Evolutionary conservation across 2,797 vertebrate species (phyloP), one percentile per base, ranked within the genome.

Genomic region (Eurystomus glaucurus): DNA sequence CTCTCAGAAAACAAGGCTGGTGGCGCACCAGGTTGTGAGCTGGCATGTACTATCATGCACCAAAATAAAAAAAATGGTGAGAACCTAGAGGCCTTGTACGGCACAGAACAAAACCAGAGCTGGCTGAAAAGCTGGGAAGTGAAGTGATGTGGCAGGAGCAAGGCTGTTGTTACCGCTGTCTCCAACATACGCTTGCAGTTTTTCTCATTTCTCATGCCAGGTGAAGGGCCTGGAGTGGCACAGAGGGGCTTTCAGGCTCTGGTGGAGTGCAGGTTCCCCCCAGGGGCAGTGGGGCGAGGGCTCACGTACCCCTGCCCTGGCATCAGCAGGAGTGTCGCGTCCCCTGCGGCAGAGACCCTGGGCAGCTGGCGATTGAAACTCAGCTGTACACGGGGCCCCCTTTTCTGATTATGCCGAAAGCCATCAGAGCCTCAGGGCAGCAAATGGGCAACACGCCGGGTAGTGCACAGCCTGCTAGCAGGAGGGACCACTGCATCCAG

Each of bases 281-380:
- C 13, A 2, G 6, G 55, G 31, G 64, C 61, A 31, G 33, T 0
- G 1, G 15, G 21, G 10, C 0, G 4, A 83, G 54, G 35, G n/a
- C 45, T 72, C 1, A 0, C 2, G 0, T 52, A 10, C 48, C 25
- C 25, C n/a, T 55, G 46, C 52, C 41, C 69, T 39, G 65, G 78
- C 57, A 3, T 39, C 5, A 6, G 33, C 14, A 11, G 4, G 6
- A 15, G 16, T 22, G n/a, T 4, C 14, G 26, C 0, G 0, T 5
- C 2, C 21, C 1, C 7, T 41, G 61, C 28, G 31, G 51, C 55
- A 58, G 86, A 46, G 55, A 26, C 17, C 48, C 20, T 1, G 41
- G 45, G 71, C 75, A 51, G 58, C n/a, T 9, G 75, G 50, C 0
- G 0, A 28, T 25, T 31, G 57, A 12, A 75, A 31, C 21, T 21